Evolutionary conservation across 2,113 vertebrate species (phyloP), one percentile per base, ranked within the genome.

Genomic region (Otolemur garnettii): DNA sequence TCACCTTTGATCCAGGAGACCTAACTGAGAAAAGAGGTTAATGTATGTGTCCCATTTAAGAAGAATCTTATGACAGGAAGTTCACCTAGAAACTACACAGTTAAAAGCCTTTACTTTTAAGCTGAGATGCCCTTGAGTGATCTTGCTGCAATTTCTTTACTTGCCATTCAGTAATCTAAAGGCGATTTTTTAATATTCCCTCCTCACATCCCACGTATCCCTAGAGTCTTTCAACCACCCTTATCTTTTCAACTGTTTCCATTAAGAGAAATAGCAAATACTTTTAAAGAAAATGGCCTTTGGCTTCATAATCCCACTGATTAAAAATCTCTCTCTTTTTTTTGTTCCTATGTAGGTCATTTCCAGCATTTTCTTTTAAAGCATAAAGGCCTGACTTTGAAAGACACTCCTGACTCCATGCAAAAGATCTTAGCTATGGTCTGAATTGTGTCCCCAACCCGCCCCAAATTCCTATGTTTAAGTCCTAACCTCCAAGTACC

Each of bases 71-170:
- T 78, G 86, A 74, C 91, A 91, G 38, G 59, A 87, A 69, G 77
- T 94, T 96, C 93, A 96, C 75, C 81, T 91, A 95, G 75, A 71
- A 93, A 84, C 53, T 74, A 42, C 86, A 45, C 59, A 53, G 80
- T 87, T 96, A 98, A 97, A 97, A 97, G 94, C 94, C 79, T 97
- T 94, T 94, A 72, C 88, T 97, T 96, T 96, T 95, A 79, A 91
- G 66, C 80, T 91, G 38, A 92, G 95, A 91, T 97, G 97, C 91
- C 96, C 94, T 83, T 4, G 0, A 92, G 66, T 75, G 83, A 96
- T 72, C 55, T 62, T 62, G 28, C 71, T 82, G 42, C 75, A 89
- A 92, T 96, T 94, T 96, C 83, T 95, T 89, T 96, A 89, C 94
- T 95, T 94, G 96, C n/a, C 74, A 95, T 86, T 93, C 93, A 96